A percentile compares a stretch with the other conserved stretches of the same genome.
Evolutionary conservation across 2,888 invertebrate species (phyloP).

Genomic region (Trichogramma evanescens): DNA sequence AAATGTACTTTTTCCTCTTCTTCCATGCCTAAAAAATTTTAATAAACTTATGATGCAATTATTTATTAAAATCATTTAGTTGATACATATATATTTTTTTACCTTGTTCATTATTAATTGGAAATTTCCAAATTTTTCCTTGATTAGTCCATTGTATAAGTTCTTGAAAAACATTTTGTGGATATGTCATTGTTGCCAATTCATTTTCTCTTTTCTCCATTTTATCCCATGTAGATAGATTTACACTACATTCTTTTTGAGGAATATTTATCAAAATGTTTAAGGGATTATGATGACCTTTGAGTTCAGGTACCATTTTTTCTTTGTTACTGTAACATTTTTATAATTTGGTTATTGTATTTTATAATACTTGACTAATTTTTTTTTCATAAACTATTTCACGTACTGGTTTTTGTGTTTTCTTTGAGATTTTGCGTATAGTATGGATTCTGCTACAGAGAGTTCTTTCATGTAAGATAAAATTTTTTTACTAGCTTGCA

Average conservation of each 20-base stretch:
- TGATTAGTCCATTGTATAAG: slow-evolving; percentile 90
- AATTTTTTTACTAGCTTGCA: neutral
- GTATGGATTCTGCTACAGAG: neutral
- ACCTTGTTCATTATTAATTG: slow-evolving; percentile 96
- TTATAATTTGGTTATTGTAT: neutral
- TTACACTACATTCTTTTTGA: slow-evolving; percentile 28
- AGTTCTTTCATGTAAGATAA: neutral
- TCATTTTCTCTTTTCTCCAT: slow-evolving; percentile 62
- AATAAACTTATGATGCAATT: slow-evolving; percentile 2
- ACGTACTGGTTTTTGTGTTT: neutral
- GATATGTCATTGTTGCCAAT: slow-evolving; percentile 63
- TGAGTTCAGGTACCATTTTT: slow-evolving; percentile 3
- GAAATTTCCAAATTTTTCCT: slow-evolving; percentile 94
- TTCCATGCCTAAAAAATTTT: slow-evolving; percentile 53
- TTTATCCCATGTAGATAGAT: slow-evolving; percentile 62
- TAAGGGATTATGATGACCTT: neutral
- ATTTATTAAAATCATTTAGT: slow-evolving; percentile 10
- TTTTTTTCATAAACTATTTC: neutral
- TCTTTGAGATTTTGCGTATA: neutral
- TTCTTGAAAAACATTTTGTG: slow-evolving; percentile 86
- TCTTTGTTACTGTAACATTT: neutral
- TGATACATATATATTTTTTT: slow-evolving; percentile 12
- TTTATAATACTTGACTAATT: neutral
- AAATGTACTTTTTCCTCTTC: slow-evolving; percentile 68
- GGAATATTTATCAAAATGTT: slow-evolving; percentile 10